Base-by-base conservation (phyloP, 1,140 invertebrate genomes). In the Calliopsis andreniformis region DNA sequence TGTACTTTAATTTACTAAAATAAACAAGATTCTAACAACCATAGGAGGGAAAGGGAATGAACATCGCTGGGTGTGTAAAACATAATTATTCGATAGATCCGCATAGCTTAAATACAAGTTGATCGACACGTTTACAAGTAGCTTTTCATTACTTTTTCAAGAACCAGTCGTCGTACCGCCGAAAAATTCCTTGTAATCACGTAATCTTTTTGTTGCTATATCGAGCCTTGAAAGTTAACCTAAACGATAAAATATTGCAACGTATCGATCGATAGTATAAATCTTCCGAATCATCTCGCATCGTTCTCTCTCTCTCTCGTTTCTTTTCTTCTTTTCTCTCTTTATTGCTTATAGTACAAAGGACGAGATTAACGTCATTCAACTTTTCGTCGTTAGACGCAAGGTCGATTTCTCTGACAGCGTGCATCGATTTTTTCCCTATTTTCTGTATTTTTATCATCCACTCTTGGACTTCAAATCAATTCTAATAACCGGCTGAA, bases 1-100 rank as follows among this genome's bases (percentile, higher is more conserved):
- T 62, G 66, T 70, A 70, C 51, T 78, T 72, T 55, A 78, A 72
- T 78, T 49, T 55, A 75, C 30, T 68, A n/a, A 79, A 79, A 79
- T 55, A 75, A 75, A 79, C 70, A 51, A 75, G 45, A 67, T 53
- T 39, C 64, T 61, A 75, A 79, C 43, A 49, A 63, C 43, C n/a
- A n/a, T n/a, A n/a, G n/a, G n/a, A n/a, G n/a, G 32, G 25, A 42
- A 30, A 10, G 49, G 35, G 51, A 53, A 78, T 53, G 66, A 35
- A 67, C 30, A 18, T 73, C 58, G 76, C 62, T 75, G 43, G 43
- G 47, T 79, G 71, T 53, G 61, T 75, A 67, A 78, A 78, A 78
- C 59, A 73, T 78, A 78, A 59, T 78, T 78, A 64, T 51, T 63
- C 53, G 59, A 63, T 42, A 73, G 53, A 47, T 78, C 53, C 61